phyloP scores from a whole-genome alignment of 2,888 invertebrate genomes.

The Drosophila putrida region DNA sequence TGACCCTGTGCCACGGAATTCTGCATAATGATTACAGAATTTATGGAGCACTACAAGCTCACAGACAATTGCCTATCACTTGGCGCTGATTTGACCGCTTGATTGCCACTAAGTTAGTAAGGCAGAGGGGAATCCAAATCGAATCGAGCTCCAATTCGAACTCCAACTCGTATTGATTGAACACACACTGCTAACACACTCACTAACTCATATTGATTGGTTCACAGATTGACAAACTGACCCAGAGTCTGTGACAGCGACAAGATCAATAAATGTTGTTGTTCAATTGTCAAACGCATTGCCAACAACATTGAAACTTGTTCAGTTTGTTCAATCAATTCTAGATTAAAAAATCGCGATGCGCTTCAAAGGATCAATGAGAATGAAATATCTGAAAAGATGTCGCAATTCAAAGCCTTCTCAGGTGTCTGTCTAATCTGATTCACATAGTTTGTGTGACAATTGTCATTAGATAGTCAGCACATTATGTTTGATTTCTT shows the following conservation, averaged over 20 bases:
- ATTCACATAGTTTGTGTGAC: conserved; percentile 48
- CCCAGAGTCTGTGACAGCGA: conserved; percentile 58
- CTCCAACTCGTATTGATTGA: conserved; percentile 40
- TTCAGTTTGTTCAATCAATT: background rate
- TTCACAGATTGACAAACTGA: conserved; percentile 57
- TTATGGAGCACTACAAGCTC: conserved; percentile 27
- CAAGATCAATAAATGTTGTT: conserved; percentile 57
- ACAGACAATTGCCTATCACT: conserved; percentile 51
- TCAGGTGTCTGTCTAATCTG: conserved; percentile 29
- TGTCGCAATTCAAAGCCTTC: background rate
- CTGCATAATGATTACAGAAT: conserved; percentile 50
- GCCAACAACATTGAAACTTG: conserved; percentile 17
- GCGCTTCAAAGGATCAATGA: background rate
- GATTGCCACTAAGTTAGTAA: conserved; percentile 74
- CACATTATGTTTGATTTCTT: conserved; percentile 14
- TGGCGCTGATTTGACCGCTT: conserved; percentile 50
- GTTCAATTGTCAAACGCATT: conserved; percentile 37
- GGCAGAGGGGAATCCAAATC: conserved; percentile 37
- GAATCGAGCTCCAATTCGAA: conserved; percentile 1
- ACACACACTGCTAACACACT: conserved; percentile 60
- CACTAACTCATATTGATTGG: conserved; percentile 46
- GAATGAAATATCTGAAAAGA: too few relatives aligned
- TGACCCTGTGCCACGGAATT: conserved; percentile 67
- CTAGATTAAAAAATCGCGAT: conserved; percentile 1
- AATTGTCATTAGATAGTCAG: conserved; percentile 49